phyloP scores from a whole-genome alignment of 2,888 invertebrate genomes.

The Aradus depressus region DNA sequence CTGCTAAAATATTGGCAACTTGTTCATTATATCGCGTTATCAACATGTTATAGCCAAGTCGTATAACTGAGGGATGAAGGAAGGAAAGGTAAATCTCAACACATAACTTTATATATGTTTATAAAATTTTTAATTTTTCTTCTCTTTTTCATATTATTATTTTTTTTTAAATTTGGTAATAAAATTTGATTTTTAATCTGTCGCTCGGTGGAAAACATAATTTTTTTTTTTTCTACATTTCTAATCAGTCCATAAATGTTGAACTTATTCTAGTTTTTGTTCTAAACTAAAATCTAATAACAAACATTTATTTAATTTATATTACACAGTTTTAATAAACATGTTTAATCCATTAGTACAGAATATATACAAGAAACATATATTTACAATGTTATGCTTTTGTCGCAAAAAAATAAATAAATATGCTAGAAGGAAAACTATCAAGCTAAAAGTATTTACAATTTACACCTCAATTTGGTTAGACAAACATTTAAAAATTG shows the following conservation, averaged over 20 bases:
- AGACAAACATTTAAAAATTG: conserved; percentile 7
- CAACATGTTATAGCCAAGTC: no score
- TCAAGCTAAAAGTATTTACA: conserved; percentile 12
- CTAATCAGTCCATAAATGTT: conserved; percentile 15
- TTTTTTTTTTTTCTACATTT: conserved; percentile 1
- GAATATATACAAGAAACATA: conserved; percentile 6
- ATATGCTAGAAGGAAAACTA: conserved; percentile 5
- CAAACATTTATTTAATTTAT: conserved; percentile 1
- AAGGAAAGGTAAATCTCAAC: no score
- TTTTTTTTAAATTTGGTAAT: not conserved
- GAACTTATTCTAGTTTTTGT: conserved; percentile 3
- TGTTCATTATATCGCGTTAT: no score
- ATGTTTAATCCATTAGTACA: conserved; percentile 12
- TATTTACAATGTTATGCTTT: conserved; percentile 12
- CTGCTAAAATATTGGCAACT: no score
- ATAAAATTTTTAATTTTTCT: no score
- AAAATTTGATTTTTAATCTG: conserved; percentile 5
- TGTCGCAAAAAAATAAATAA: conserved; percentile 16
- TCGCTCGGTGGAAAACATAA: conserved; percentile 7
- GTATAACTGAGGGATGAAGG: no score
- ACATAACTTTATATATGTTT: no score
- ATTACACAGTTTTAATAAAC: conserved; percentile 10
- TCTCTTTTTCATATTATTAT: no score
- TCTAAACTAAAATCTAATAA: conserved; percentile 1
- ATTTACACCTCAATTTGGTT: conserved; percentile 10